phyloP scores from a whole-genome alignment of 2,113 vertebrate species.

The Vombatus ursinus region DNA sequence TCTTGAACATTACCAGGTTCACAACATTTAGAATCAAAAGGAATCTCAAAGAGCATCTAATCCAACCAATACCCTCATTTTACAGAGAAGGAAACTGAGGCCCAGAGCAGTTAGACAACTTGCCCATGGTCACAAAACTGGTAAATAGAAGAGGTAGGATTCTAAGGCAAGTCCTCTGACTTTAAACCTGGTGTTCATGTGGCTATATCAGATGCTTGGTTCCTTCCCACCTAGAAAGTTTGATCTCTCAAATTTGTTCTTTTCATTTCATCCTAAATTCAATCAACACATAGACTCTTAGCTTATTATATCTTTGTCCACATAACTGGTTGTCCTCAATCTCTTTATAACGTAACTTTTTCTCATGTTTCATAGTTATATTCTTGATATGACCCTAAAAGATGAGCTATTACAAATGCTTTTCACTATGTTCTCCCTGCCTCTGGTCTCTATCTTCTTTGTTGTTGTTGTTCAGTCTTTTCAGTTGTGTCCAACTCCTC shows the following conservation, averaged over 20 bases:
- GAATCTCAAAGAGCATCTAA: not conserved
- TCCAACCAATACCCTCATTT: not conserved
- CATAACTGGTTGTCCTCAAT: not conserved
- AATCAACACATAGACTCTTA: not conserved
- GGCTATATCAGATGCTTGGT: not conserved
- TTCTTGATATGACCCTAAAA: not conserved
- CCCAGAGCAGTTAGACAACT: too few species aligned
- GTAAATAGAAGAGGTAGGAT: not conserved
- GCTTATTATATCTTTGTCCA: not conserved
- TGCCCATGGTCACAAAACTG: not conserved
- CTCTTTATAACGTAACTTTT: not conserved
- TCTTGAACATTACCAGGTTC: constrained; percentile 1
- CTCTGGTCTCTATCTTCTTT: not conserved
- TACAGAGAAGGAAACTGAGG: not conserved
- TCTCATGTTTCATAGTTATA: not conserved
- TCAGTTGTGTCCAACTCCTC: not conserved
- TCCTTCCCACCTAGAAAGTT: not conserved
- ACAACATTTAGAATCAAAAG: not conserved
- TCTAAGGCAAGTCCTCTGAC: not conserved
- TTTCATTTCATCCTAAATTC: not conserved
- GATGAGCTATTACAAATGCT: not conserved
- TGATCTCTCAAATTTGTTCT: not conserved
- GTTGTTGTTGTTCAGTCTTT: not conserved
- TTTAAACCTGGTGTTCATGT: too few species aligned
- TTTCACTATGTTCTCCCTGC: not conserved